These are phyloP conservation scores for Gavialis gangeticus DNA, from an alignment of 2,113 vertebrate species.

Conservation along the genomic window DNA sequence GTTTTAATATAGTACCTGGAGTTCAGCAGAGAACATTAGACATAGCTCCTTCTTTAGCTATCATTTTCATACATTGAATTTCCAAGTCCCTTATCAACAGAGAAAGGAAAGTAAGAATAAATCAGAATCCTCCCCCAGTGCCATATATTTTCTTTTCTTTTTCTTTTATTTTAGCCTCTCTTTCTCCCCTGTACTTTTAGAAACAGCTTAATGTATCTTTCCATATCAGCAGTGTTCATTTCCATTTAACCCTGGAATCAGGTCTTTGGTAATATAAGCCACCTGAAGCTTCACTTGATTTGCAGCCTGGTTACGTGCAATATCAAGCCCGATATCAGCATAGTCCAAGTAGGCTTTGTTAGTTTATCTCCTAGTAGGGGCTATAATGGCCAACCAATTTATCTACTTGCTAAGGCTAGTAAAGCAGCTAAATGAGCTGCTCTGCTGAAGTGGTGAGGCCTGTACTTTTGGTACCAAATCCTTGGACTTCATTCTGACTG, in stretches of 20 bases:
- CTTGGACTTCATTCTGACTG: neutral
- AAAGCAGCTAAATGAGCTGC: neutral
- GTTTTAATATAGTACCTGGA: neutral
- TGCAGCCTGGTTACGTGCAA: neutral
- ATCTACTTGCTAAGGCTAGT: neutral
- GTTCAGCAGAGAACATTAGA: neutral
- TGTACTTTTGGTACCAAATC: accelerated
- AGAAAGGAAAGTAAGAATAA: neutral
- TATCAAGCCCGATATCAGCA: neutral
- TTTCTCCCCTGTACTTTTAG: neutral
- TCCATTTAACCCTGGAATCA: neutral
- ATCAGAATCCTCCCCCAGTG: neutral
- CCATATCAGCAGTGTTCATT: neutral
- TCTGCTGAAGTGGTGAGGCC: neutral
- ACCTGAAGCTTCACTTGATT: neutral
- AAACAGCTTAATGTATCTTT: neutral
- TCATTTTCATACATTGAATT: neutral
- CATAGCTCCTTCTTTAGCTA: neutral
- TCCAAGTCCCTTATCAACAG: neutral
- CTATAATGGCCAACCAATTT: neutral
- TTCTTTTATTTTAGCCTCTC: neutral
- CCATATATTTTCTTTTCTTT: neutral
- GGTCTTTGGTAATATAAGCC: neutral
- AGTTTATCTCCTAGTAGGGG: neutral
- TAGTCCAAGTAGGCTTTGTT: neutral